These are phyloP conservation scores for Elanus axillaris DNA, from an alignment of 2,113 vertebrate species.

Conservation along the genomic window DNA sequence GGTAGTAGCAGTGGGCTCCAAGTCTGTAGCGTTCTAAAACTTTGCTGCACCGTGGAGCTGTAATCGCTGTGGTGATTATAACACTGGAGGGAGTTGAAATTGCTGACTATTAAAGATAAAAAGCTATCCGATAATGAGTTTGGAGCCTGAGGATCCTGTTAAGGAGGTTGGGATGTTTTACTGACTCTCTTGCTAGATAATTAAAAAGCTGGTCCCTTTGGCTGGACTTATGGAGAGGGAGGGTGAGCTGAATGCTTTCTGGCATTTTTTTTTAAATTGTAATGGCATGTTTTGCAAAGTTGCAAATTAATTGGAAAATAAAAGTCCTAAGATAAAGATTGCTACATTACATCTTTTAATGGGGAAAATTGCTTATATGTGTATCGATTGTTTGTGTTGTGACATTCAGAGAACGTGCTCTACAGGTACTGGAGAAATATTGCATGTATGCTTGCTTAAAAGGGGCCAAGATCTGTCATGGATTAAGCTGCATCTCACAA, in stretches of 20 bases:
- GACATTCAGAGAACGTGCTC: background rate
- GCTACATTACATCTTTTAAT: background rate
- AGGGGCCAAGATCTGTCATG: background rate
- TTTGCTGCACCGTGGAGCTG: background rate
- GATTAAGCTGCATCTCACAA: background rate
- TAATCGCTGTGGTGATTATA: background rate
- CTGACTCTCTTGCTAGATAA: background rate
- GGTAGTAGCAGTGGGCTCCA: background rate
- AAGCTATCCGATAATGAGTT: conserved; percentile 25
- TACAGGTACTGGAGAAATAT: background rate
- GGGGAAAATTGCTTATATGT: background rate
- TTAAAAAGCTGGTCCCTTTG: background rate
- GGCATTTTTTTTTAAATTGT: background rate
- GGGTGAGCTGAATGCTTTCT: background rate
- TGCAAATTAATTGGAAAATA: background rate
- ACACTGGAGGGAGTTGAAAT: conserved; percentile 8
- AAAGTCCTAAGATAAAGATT: background rate
- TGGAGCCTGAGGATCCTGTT: conserved; percentile 9
- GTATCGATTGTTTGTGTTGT: background rate
- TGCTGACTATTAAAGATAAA: background rate
- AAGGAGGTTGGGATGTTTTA: background rate
- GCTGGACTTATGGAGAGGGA: background rate
- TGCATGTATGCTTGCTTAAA: background rate
- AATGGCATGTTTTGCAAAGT: background rate
- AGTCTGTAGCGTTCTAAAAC: background rate